These are phyloP conservation scores for Neodiprion virginianus DNA, from an alignment of 1,140 invertebrate genomes.

Conservation along the genomic window DNA sequence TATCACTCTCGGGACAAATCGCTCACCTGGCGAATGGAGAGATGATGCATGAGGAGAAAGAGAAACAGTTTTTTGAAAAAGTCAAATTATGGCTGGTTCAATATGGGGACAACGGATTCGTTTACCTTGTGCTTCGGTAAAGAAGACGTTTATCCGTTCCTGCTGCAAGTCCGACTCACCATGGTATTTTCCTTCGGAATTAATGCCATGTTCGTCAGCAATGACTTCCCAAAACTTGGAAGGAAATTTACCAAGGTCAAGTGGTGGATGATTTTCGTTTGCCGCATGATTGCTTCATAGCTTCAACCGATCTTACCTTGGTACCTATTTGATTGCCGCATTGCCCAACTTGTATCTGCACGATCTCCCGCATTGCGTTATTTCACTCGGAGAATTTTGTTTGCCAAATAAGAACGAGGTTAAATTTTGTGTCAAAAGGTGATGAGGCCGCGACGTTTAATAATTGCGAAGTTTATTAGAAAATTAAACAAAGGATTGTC, in stretches of 20 bases:
- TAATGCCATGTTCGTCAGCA: slow-evolving; percentile 86
- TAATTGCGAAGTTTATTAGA: background rate
- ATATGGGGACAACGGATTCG: background rate
- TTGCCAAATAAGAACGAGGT: background rate
- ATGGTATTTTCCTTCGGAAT: slow-evolving; percentile 76
- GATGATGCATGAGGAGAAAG: background rate
- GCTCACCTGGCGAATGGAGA: slow-evolving; percentile 59
- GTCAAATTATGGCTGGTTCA: slow-evolving; percentile 35
- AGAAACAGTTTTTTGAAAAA: background rate
- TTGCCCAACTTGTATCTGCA: slow-evolving; percentile 69
- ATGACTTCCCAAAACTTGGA: slow-evolving; percentile 90
- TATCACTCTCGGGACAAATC: slow-evolving; percentile 75
- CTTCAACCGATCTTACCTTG: slow-evolving; percentile 53
- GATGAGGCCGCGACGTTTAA: background rate
- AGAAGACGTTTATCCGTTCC: slow-evolving; percentile 85
- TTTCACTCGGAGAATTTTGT: background rate
- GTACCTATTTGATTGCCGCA: slow-evolving; percentile 70
- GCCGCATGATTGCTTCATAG: too few species aligned
- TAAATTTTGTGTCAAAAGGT: background rate
- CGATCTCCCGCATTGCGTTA: slow-evolving; percentile 66
- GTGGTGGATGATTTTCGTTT: background rate
- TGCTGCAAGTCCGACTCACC: slow-evolving; percentile 79
- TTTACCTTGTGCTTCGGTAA: slow-evolving; percentile 80
- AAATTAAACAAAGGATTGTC: background rate
- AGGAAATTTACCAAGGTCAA: slow-evolving; percentile 28